Conservation (phyloP, 2,888 invertebrate genomes). For the Drosophila monieri region DNA sequence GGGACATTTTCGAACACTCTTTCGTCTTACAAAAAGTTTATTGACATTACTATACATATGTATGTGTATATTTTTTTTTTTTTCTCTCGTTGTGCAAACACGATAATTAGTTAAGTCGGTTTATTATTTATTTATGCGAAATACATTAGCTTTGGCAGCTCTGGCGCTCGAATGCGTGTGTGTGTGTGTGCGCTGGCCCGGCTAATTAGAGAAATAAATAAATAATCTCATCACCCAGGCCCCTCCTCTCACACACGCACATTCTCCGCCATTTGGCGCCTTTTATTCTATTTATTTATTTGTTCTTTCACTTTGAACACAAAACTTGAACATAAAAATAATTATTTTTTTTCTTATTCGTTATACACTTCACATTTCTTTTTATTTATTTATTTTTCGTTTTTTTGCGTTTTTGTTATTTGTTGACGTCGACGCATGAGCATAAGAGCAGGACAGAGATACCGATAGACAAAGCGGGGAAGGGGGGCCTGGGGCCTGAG, state of each 20-base stretch:
- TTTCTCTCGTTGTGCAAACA: conserved; percentile 45
- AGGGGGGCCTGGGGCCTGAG: conserved; percentile 15
- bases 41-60: conserved; percentile 40
- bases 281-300: conserved; percentile 14
- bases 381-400: conserved; percentile 13
- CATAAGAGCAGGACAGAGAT: conserved; percentile 11
- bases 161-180: conserved; percentile 4
- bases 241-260: conserved; percentile 1
- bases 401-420: conserved; percentile 24
- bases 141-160: conserved; percentile 15
- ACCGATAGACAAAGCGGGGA: conserved; percentile 1
- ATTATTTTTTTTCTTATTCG: conserved; percentile 21
- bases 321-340: conserved; percentile 40
- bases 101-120: conserved; percentile 34
- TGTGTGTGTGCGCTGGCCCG: conserved; percentile 20
- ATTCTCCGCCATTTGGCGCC: conserved; percentile 16
- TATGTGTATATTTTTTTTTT: conserved; percentile 16
- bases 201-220: conserved; percentile 22
- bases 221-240: conserved; percentile 3
- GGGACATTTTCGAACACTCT: conserved; percentile 74
- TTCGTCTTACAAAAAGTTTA: conserved; percentile 64
- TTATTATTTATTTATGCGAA: conserved; percentile 28
- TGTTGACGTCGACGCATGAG: conserved; percentile 19
- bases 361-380: conserved; percentile 1
- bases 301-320: conserved; percentile 15